Evolutionary conservation across 1,140 invertebrate species (phyloP), one percentile per base, ranked within the genome.

Genomic region (Manduca sexta): DNA sequence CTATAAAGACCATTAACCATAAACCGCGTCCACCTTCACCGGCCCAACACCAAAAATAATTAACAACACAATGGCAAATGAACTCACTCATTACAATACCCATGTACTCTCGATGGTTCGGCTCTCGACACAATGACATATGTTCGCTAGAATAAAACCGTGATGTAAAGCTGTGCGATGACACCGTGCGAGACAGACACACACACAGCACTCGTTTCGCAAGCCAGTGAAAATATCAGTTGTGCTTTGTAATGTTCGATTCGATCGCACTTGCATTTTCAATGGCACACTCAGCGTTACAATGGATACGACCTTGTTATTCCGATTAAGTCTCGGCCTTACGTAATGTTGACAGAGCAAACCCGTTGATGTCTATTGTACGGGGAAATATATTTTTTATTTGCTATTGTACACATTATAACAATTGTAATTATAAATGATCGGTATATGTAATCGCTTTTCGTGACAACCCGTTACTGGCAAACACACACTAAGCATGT

Each of bases 221-320:
- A 71, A 67, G 68, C 63, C 65, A 64, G 50, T 68, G 53, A 62
- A 59, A 60, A 49, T 44, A 60, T 59, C 21, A 52, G 42, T 31
- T 54, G 57, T 60, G 59, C 47, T 51, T 38, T 49, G 45, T 54
- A 48, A 34, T 34, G 95, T 91, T 57, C 88, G 37, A 11, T 35
- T 49, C 55, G 44, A 48, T 49, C 47, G 47, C 49, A 55, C 52
- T 57, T 58, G 52, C 48, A 60, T 57, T 58, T 51, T 69, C 49
- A 69, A 75, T 76, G 73, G 69, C 64, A 39, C 94, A 96, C 10
- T 92, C 93, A 88, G 56, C 51, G 57, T 67, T 67, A 64, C 56
- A 55, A 52, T 47, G 17, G 14, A 14, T 34, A 47, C 40, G 45
- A 56, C 54, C 52, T 60, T 56, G 59, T 60, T 60, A 49, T 17